phyloP scores from a whole-genome alignment of 2,888 invertebrate species.

The Corbicula japonica region DNA sequence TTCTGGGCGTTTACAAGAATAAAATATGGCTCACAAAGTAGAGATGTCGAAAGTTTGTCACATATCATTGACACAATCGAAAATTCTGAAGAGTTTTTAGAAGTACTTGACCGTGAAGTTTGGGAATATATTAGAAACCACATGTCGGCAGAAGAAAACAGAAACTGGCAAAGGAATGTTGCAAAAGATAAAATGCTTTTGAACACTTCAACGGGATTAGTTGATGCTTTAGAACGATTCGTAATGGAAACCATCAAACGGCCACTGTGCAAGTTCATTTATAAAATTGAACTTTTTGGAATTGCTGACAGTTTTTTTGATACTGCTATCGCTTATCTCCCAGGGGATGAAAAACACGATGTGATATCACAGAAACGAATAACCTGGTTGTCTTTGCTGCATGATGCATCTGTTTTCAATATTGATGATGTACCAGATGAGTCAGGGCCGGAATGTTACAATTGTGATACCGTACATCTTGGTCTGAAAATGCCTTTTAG shows the following conservation, averaged over 20 bases:
- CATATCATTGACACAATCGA: conserved; percentile 25
- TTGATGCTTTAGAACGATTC: conserved; percentile 48
- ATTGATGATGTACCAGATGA: conserved; percentile 34
- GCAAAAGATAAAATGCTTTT: conserved; percentile 40
- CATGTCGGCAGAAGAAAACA: background rate
- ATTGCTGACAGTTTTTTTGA: conserved; percentile 41
- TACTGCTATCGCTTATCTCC: background rate
- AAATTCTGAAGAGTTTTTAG: conserved; percentile 17
- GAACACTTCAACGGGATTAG: conserved; percentile 24
- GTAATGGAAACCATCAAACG: conserved; percentile 35
- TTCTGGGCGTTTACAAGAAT: conserved; percentile 66
- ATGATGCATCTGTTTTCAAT: conserved; percentile 16
- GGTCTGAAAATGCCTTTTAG: conserved; percentile 55
- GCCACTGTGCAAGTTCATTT: conserved; percentile 55
- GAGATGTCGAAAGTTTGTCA: conserved; percentile 45
- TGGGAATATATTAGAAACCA: background rate
- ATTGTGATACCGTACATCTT: conserved; percentile 28
- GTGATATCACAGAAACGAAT: background rate
- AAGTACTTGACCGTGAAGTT: conserved; percentile 1
- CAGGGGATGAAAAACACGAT: background rate
- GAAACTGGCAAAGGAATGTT: conserved; percentile 42
- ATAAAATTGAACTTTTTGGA: conserved; percentile 40
- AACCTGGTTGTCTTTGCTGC: conserved; percentile 24
- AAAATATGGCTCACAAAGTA: conserved; percentile 39
- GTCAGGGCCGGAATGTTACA: conserved; percentile 61